Base-by-base conservation (phyloP, 2,797 vertebrate species). In the Peromyscus nudipes region DNA sequence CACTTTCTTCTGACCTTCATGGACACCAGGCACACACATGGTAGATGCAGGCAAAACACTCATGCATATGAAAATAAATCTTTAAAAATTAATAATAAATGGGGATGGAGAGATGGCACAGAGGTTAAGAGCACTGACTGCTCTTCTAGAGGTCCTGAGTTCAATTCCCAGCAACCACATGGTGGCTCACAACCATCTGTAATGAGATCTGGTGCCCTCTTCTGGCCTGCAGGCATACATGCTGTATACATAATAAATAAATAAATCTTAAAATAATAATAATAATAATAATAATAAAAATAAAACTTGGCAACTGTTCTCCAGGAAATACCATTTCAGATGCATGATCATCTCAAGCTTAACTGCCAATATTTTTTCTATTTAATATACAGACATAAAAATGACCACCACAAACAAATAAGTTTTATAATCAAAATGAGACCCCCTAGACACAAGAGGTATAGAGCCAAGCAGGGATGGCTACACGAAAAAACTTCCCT, bases 241-340 rank as follows among this genome's bases (percentile, higher is more conserved):
- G 46, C 46, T 46, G 46, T 46, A 46, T 46, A 46, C 46, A 46
- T 46, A 46, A 46, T 46, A 6, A 46, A 46, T 46, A 57, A 25
- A 55, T 14, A 57, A 8, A 64, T 43, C 37, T 83, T 43, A 43
- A 83, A 31, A 57, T 25, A 46, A 46, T 46, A 46, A 46, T 46
- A 46, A 46, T 46, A 46, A 46, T 46, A 46, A 46, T 46, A 6
- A 46, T 7, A 64, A 46, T 34, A 46, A 65, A 34, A n/a, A n/a
- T n/a, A 85, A 89, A 60, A 90, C 17, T 62, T 95, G 49, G 46
- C 21, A 86, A 77, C 19, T 82, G 16, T 57, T 95, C 57, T 93
- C 27, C 8, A 83, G 75, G 46, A 95, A 94, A 67, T 95, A 55
- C 6, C 73, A 77, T 89, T 71, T 95, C 46, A 91, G 87, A 64